Conservation (phyloP, 2,797 vertebrate genomes). For the Manis crassicaudata region DNA sequence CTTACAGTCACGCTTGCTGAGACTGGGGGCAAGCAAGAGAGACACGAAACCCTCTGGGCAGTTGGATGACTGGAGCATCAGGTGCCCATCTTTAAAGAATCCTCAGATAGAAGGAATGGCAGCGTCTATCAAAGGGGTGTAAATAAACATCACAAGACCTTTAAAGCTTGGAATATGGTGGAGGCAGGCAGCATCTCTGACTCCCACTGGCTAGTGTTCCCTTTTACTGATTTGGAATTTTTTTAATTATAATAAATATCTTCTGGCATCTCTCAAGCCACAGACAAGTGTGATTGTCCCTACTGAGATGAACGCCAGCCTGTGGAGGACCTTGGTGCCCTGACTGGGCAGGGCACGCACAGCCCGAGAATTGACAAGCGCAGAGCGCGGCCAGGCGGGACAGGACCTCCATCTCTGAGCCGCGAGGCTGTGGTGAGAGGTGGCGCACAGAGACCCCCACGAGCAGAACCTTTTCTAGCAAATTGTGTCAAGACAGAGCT, state of each 20-base stretch:
- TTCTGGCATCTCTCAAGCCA: slow-evolving; percentile 48
- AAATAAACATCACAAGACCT: background rate
- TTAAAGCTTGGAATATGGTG: background rate
- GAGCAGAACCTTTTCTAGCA: background rate
- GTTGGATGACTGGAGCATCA: background rate
- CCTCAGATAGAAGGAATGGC: background rate
- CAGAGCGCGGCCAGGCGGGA: too few species aligned
- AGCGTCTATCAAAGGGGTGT: background rate
- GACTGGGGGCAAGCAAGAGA: background rate
- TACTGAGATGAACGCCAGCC: background rate
- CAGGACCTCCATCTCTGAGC: too few species aligned
- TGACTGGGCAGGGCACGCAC: background rate
- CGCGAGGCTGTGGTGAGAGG: background rate
- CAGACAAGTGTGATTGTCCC: background rate
- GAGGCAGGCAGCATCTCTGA: background rate
- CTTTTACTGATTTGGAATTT: background rate
- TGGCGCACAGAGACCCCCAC: accelerated
- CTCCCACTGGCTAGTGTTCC: background rate
- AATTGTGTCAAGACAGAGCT: background rate
- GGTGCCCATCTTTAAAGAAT: background rate
- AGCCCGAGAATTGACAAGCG: background rate
- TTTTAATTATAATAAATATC: background rate
- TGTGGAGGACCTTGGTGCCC: background rate
- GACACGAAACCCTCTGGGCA: background rate
- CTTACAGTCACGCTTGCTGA: slow-evolving; percentile 13